Base-by-base conservation (phyloP, 2,888 invertebrate species). In the Hydroisotoma schaefferi region DNA sequence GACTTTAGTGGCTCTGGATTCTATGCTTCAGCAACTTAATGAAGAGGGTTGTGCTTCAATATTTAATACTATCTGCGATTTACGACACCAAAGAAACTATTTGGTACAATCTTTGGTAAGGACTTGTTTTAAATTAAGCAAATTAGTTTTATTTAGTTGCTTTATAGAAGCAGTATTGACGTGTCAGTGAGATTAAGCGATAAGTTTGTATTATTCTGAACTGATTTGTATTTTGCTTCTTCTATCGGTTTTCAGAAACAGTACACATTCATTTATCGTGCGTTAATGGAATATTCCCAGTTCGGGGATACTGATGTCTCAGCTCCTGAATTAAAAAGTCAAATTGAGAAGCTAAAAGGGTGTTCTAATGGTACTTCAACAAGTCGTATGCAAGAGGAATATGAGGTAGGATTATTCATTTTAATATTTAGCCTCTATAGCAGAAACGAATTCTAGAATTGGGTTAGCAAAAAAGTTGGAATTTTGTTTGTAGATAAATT, bases 261-360 rank as follows among this genome's bases (percentile, higher is more conserved):
- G 81, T 95, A 95, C 79, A 90, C 94, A 74, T 95, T 95, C 80
- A 88, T 95, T 72, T 94, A 95, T 78, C 88, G 93, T 38, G 91
- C 94, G 51, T 79, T 95, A 47, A 87, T 94, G 77, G 95, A 95
- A 77, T 87, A 87, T 78, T 87, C 90, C 3, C 89, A 90, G 75
- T 94, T 89, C 79, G 94, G 93, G 2, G 90, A 93, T 77, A 94
- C 94, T 1, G 94, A 95, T 79, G 84, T 94, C 49, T 81, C 83
- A 48, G 85, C 87, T 12, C 79, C 82, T 48, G 83, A 85, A 58
- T 81, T 94, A 49, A 88, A 88, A 77, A 77, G 81, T 23, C 81
- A 84, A 55, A 82, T 90, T 60, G 88, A 90, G 73, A 84, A 84
- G 69, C 79, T 91, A 55, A 82, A 88, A 72, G 84, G 85, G 73